These are phyloP conservation scores for Brachyrhaphis roseni DNA, from an alignment of 2,797 vertebrate genomes.

Conservation along the genomic window DNA sequence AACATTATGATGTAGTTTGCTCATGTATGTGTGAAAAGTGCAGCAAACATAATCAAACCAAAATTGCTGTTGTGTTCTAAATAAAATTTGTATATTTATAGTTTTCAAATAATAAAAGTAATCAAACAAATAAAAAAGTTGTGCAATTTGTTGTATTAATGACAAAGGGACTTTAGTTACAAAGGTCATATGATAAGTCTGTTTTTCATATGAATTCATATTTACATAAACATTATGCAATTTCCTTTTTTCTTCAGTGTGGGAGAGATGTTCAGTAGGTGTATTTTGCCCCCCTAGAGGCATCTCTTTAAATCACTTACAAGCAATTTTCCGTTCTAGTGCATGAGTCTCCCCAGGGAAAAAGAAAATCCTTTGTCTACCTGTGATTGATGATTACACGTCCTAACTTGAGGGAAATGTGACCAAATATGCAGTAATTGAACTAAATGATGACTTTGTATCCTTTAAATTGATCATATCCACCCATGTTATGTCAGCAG, in stretches of 20 bases:
- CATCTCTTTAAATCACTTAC: conserved; percentile 62
- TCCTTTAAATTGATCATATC: conserved; percentile 55
- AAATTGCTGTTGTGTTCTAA: not conserved
- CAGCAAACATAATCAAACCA: not conserved
- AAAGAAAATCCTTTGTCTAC: conserved; percentile 53
- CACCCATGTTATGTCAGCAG: conserved; percentile 26
- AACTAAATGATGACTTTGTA: conserved; percentile 72
- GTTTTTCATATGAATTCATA: conserved; percentile 51
- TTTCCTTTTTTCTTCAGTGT: conserved; percentile 33
- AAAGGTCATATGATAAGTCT: conserved; percentile 39
- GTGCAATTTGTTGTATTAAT: conserved; percentile 22
- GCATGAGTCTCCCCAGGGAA: conserved; percentile 54
- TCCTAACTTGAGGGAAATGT: conserved; percentile 68
- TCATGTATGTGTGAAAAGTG: too few relatives aligned
- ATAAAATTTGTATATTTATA: not conserved
- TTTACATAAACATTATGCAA: conserved; percentile 59
- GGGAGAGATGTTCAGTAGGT: conserved; percentile 37
- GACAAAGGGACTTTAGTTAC: conserved; percentile 29
- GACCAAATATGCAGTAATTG: conserved; percentile 76
- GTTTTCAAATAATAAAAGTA: not conserved
- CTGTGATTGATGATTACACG: conserved; percentile 71
- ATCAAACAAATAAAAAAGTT: not conserved
- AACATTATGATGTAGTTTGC: not conserved
- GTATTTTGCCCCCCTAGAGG: conserved; percentile 52
- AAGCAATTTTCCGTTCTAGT: conserved; percentile 64